Base-by-base conservation (phyloP, 2,888 invertebrate genomes). In the Homarus gammarus region DNA sequence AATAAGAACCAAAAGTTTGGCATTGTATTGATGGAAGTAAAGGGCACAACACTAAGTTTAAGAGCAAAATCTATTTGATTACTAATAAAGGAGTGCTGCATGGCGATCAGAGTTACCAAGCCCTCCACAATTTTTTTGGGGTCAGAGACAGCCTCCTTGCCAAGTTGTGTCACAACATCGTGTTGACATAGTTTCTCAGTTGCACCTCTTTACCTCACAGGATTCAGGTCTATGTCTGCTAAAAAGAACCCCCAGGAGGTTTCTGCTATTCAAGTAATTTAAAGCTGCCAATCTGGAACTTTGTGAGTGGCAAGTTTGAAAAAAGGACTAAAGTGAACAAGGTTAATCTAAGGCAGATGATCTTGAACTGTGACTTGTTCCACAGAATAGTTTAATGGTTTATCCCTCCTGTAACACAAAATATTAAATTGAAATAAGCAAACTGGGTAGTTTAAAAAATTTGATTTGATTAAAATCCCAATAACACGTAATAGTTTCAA, bases 191-290 rank as follows among this genome's bases (percentile, higher is more conserved):
- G 36, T 84, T 44, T 72, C 49, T 49, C n/a, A 38, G 64, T 75
- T 31, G 27, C 31, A 72, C 75, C 38, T 75, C 84, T 84, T 51
- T 56, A 56, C 38, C 40, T 73, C 84, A 56, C 82, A 87, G 75
- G 82, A 77, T 38, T 75, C 82, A 82, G 82, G 87, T 51, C 68
- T 64, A 27, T 82, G 77, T 87, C 61, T 75, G 72, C 82, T 87
- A 40, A 87, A 75, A 49, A 73, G 75, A 82, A 87, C 82, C 49
- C 49, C 22, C 70, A 81, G 64, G 75, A 87, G 87, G 38, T 82
- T 87, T 75, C 61, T 87, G 70, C 87, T 81, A 44, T 72, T 81
- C 61, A 87, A 82, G 64, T 87, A 73, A 49, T 36, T 49, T 82
- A 64, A 44, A 31, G 56, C 82, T 73, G 87, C 87, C 73, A 79